phyloP scores from a whole-genome alignment of 2,797 vertebrate genomes.

The Threskiornis aethiopicus region DNA sequence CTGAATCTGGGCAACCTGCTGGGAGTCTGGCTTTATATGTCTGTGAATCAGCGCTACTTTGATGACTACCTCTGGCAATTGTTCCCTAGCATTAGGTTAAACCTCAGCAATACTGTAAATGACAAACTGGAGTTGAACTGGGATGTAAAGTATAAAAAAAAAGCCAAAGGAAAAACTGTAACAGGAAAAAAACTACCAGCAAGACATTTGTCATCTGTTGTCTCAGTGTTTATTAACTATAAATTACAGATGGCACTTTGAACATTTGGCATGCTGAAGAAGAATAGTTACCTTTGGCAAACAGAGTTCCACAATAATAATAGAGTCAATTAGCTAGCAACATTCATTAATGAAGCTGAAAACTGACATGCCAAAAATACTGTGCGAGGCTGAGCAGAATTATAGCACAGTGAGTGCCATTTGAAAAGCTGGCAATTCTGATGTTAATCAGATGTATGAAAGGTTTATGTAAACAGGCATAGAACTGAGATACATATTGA shows the following conservation, averaged over 20 bases:
- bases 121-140: background rate
- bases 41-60: background rate
- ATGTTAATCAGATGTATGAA: background rate
- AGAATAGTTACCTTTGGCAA: conserved; percentile 38
- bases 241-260: conserved; percentile 27
- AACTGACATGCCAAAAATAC: background rate
- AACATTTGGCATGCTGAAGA: conserved; percentile 7
- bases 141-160: background rate
- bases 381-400: background rate
- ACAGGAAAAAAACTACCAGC: background rate
- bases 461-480: conserved; percentile 1
- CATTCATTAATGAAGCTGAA: conserved; percentile 31
- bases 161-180: background rate
- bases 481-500: background rate
- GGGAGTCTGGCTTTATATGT: background rate
- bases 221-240: conserved; percentile 23
- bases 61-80: background rate
- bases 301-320: background rate
- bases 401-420: background rate
- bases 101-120: background rate
- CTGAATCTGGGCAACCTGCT: conserved; percentile 1
- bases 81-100: background rate
- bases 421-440: background rate
- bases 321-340: conserved; percentile 26
- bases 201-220: conserved; percentile 37